phyloP scores from a whole-genome alignment of 1,140 invertebrate genomes.

The Solen grandis region DNA sequence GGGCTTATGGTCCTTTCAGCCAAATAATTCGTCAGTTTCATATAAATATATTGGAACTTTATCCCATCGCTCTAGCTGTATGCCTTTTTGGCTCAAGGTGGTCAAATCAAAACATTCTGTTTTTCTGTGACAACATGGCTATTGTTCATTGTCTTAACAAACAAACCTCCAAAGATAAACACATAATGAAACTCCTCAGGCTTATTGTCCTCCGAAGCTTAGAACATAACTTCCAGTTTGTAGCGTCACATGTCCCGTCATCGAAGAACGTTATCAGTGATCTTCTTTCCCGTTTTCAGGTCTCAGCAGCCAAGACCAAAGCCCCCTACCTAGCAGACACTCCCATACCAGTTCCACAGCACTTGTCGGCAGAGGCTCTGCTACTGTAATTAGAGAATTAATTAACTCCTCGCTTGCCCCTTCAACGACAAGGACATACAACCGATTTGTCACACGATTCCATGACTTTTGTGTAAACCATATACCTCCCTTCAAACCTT shows the following conservation, averaged over 20 bases:
- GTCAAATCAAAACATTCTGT: not conserved
- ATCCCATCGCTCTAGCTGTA: slow-evolving; percentile 25
- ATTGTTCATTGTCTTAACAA: slow-evolving; percentile 16
- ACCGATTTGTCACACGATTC: too few relatives aligned
- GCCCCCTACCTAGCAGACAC: not conserved
- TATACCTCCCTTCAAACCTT: not conserved
- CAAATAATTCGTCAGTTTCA: not conserved
- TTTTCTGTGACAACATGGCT: slow-evolving; percentile 8
- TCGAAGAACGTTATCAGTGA: not conserved
- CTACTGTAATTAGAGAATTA: not conserved
- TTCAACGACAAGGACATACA: too few relatives aligned
- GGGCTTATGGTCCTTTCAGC: slow-evolving; percentile 3
- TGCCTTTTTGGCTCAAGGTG: not conserved
- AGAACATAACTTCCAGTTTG: slow-evolving; percentile 23
- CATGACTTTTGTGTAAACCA: too few relatives aligned
- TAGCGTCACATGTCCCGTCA: slow-evolving; percentile 2
- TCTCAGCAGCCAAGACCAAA: not conserved
- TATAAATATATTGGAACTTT: slow-evolving; percentile 26
- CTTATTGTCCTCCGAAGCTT: slow-evolving; percentile 8
- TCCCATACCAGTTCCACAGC: too few relatives aligned
- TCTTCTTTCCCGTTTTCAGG: slow-evolving; percentile 17
- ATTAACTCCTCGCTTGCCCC: not conserved
- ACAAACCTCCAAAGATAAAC: slow-evolving; percentile 22
- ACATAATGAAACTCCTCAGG: slow-evolving; percentile 29
- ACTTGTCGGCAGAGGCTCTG: not conserved